Evolutionary conservation across 2,888 invertebrate species (phyloP).

Genomic region (Sepioteuthis lessoniana): DNA sequence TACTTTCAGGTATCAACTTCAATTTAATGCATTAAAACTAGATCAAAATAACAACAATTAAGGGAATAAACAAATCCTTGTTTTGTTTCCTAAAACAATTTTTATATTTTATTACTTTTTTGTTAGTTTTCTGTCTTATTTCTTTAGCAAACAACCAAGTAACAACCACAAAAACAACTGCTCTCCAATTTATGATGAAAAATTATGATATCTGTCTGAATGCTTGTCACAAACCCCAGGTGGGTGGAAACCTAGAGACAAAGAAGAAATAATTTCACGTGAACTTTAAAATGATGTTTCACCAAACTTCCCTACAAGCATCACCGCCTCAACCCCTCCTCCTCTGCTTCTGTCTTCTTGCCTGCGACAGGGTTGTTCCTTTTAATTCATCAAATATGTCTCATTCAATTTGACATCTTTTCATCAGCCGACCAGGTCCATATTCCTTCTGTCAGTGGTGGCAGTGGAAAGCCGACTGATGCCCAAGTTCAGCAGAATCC

Average conservation of each 20-base stretch:
- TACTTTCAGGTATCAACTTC: too few species aligned
- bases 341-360: neutral
- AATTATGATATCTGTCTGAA: neutral
- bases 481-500: neutral
- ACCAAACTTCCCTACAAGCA: neutral
- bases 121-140: too few species aligned
- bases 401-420: slow-evolving; percentile 33
- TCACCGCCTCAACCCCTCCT: too few species aligned
- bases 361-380: slow-evolving; percentile 33
- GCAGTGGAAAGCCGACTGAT: neutral
- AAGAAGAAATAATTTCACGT: slow-evolving; percentile 8
- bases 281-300: slow-evolving; percentile 10
- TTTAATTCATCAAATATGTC: slow-evolving; percentile 23
- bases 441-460: slow-evolving; percentile 16
- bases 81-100: too few species aligned
- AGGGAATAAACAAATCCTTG: too few species aligned
- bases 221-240: neutral
- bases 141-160: neutral
- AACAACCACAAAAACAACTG: neutral
- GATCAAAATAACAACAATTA: too few species aligned
- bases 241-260: neutral
- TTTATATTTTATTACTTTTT: too few species aligned
- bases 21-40: too few species aligned
- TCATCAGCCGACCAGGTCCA: neutral
- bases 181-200: neutral